Evolutionary conservation across 2,113 vertebrate species (phyloP).

Genomic region (Chrysemys picta): DNA sequence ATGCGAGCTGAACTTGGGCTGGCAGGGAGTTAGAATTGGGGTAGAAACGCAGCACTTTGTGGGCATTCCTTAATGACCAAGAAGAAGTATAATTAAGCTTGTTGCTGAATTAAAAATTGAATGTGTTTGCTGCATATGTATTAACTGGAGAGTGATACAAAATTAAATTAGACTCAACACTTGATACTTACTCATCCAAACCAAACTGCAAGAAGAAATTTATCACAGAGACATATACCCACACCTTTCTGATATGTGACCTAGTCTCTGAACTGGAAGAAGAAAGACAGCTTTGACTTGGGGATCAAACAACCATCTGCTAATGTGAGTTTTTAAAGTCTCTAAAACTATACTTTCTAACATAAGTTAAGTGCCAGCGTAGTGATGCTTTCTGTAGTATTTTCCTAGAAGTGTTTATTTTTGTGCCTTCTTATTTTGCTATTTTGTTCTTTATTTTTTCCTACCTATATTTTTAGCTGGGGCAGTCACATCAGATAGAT

Average conservation of each 20-base stretch:
- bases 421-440: not conserved
- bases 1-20: not conserved
- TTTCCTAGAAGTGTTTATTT: not conserved
- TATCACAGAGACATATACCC: not conserved
- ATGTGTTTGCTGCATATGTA: not conserved
- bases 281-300: not conserved
- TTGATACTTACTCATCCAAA: not conserved
- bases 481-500: not conserved
- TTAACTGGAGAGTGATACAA: not conserved
- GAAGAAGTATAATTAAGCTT: not conserved
- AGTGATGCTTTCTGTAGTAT: not conserved
- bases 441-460: not conserved
- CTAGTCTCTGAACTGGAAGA: not conserved
- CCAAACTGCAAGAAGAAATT: not conserved
- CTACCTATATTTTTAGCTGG: not conserved
- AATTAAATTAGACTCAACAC: not conserved
- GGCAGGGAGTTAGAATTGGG: not conserved
- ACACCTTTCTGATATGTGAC: not conserved
- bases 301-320: not conserved
- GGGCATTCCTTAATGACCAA: not conserved
- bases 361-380: not conserved
- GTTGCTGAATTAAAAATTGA: not conserved
- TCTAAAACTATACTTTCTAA: not conserved
- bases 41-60: not conserved
- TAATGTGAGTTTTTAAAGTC: rapidly evolving